Conservation (phyloP, 2,888 invertebrate species). For the Drosophila falleni region DNA sequence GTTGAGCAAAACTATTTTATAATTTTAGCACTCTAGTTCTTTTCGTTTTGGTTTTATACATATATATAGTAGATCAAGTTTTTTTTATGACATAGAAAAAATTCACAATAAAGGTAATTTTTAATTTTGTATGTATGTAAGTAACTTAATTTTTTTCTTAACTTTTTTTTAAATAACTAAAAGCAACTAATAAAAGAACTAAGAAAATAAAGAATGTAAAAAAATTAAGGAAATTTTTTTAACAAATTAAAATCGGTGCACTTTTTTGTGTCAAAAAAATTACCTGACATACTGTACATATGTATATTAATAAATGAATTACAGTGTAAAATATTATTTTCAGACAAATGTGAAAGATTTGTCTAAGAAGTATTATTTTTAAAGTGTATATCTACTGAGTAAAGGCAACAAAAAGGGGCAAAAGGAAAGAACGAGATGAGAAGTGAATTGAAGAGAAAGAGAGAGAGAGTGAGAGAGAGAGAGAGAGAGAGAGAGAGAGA, state of each 20-base stretch:
- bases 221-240: no score
- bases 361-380: neutral
- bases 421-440: neutral
- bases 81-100: neutral
- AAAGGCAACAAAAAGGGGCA: slow-evolving; percentile 17
- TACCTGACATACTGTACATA: neutral
- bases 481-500: slow-evolving; percentile 6
- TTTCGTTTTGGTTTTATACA: no score
- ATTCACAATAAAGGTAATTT: neutral
- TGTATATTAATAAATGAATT: no score
- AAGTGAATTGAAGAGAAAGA: slow-evolving; percentile 11
- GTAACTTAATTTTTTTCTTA: neutral
- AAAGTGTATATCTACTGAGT: slow-evolving; percentile 26
- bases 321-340: no score
- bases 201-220: no score
- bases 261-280: neutral
- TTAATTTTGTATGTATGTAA: neutral
- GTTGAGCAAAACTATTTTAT: neutral
- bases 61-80: no score
- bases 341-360: neutral
- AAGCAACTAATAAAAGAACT: no score
- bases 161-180: no score
- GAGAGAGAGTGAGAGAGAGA: slow-evolving; percentile 10
- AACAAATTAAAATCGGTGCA: neutral
- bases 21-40: neutral